Evolutionary conservation across 2,797 vertebrate genomes (phyloP), one percentile per base, ranked within the genome.

Genomic region (Podargus strigoides): DNA sequence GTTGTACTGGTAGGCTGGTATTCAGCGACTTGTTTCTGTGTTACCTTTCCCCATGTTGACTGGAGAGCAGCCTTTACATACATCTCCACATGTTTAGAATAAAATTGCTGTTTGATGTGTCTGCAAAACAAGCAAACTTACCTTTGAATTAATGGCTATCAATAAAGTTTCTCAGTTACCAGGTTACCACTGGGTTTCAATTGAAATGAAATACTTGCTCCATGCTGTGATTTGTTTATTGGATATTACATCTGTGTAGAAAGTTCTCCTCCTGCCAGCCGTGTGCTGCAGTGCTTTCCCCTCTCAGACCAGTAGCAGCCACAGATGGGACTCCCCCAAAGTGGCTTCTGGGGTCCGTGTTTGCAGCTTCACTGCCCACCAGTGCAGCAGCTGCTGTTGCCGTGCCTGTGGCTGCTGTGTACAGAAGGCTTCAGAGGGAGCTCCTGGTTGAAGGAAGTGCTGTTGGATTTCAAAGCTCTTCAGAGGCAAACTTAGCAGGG

Each of bases 381-480:
- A 12, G 26, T 23, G 7, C 1, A 34, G 69, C 90, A 13, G 44
- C 66, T 10, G 8, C 73, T 63, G 30, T n/a, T 26, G 36, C 4
- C 30, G 12, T 2, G 1, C n/a, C 27, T 5, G 4, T 3, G 58
- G 41, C 37, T 81, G 24, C 36, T 6, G 1, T 2, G 10, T 3
- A 24, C 2, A 10, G 47, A 67, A 60, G 42, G 44, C 66, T 63
- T 73, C 18, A 30, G 39, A 37, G 52, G 34, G 77, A 70, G 64
- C 56, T 83, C 6, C 0, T 32, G 41, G 34, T 47, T 5, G 0
- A 80, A 75, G 28, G 0, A 80, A 75, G 28, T 42, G 36, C 75
- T 72, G 46, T 10, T 68, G 68, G 53, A 39, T 91, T 74, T 77
- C 87, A 85, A 49, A 77, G 78, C 52, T 26, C 66, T 77, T 44